Base-by-base conservation (phyloP, 2,888 invertebrate species). In the Drosophila mimica region DNA sequence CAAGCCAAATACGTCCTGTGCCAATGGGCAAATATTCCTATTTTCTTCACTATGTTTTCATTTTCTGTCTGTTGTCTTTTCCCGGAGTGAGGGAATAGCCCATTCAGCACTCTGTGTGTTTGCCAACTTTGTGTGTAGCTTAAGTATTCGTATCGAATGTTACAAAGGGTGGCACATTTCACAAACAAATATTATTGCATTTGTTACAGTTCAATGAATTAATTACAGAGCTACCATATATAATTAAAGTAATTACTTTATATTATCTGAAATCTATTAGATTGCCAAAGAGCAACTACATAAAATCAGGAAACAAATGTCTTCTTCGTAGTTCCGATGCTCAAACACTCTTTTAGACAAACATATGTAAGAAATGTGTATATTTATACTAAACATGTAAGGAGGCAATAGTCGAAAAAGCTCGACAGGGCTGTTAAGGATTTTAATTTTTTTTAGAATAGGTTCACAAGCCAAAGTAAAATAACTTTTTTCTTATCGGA, bases 11-110 rank as follows among this genome's bases (percentile, higher is more conserved):
- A 46, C 66, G 54, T 58, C 51, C 73, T 40, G n/a, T 34, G 62
- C 67, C 70, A 54, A 30, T 36, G n/a, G 38, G n/a, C 67, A 76
- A 70, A 74, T 80, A 79, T 74, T 72, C 61, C 52, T 31, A 36
- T 30, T 53, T 51, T 46, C 46, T 40, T 28, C 9, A n/a, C 13
- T 38, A 38, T 62, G 25, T 48, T 60, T 60, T 30, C 56, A 28
- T 56, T 54, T 17, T 25, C 25, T 56, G 54, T n/a, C 36, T 13
- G 28, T n/a, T 38, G 17, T 56, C 36, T 38, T 54, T 25, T 33
- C 49, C 43, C 25, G 13, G 15, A 4, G 20, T 20, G 3, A 52
- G 7, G 17, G 17, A 28, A 28, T 36, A 28, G 28, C 7, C n/a
- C 56, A 28, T 38, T 38, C 4, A n/a, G 38, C 36, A 28, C 28